A percentile compares a stretch with the other conserved stretches of the same genome.
phyloP scores from a whole-genome alignment of 1,140 invertebrate genomes.

The Lepidotrigona ventralis region DNA sequence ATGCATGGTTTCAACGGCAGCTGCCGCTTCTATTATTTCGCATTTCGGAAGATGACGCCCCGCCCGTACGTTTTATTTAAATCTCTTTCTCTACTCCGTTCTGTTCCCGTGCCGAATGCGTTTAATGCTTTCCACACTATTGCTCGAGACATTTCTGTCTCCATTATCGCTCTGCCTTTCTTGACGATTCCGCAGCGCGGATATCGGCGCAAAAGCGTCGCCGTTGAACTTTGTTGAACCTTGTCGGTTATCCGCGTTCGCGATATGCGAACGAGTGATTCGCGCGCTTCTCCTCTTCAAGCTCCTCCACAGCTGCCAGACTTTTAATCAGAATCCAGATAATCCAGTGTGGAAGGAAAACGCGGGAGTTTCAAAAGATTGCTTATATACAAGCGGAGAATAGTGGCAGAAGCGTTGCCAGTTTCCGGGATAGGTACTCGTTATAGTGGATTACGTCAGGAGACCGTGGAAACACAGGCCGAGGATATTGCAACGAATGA shows the following conservation, averaged over 20 bases:
- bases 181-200: not conserved
- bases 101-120: constrained; percentile 14
- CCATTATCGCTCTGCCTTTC: not conserved
- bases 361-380: not conserved
- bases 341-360: not conserved
- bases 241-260: not conserved
- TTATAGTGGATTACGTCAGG: constrained; percentile 39
- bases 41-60: constrained; percentile 48
- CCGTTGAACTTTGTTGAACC: not conserved
- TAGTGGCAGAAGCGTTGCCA: constrained; percentile 7
- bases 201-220: not conserved
- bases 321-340: too few species aligned
- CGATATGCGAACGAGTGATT: not conserved
- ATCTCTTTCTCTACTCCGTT: constrained; percentile 35
- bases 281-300: not conserved
- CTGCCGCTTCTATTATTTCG: constrained; percentile 55
- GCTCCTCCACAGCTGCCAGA: not conserved
- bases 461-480: constrained; percentile 34
- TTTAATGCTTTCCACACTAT: constrained; percentile 19
- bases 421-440: constrained; percentile 41
- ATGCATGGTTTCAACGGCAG: constrained; percentile 34
- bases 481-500: constrained; percentile 65
- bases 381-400: not conserved
- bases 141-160: constrained; percentile 5
- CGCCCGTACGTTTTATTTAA: constrained; percentile 41